Conservation (phyloP, 2,797 vertebrate genomes). For the Allobates femoralis region DNA sequence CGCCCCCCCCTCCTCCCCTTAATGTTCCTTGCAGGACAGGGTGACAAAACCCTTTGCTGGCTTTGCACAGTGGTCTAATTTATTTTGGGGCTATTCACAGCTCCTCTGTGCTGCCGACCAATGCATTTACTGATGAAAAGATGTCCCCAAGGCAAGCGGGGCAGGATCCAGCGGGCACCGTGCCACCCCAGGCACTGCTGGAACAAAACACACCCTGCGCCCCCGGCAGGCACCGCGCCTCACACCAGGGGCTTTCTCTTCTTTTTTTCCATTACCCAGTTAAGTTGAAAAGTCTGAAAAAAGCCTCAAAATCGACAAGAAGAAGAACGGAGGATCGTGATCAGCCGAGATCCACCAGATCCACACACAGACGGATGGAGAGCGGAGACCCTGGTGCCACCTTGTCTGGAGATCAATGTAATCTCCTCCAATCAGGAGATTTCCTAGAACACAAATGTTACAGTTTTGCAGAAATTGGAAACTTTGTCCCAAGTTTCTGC, state of each 20-base stretch:
- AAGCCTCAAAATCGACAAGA: slow-evolving; percentile 29
- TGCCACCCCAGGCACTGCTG: slow-evolving; percentile 48
- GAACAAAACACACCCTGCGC: slow-evolving; percentile 57
- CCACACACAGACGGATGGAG: slow-evolving; percentile 52
- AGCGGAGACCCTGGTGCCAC: too few species aligned
- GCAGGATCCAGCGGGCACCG: slow-evolving; percentile 35
- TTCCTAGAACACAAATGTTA: too few species aligned
- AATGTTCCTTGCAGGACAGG: slow-evolving; percentile 48
- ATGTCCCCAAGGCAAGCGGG: slow-evolving; percentile 53
- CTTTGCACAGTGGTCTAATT: slow-evolving; percentile 55
- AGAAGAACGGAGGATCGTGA: slow-evolving; percentile 18
- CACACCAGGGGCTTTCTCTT: slow-evolving; percentile 48
- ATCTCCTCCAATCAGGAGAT: background rate
- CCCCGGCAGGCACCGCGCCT: slow-evolving; percentile 46
- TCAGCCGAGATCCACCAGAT: slow-evolving; percentile 13
- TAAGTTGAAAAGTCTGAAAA: slow-evolving; percentile 56
- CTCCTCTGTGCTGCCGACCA: slow-evolving; percentile 51
- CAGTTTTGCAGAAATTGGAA: background rate
- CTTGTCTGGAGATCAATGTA: background rate
- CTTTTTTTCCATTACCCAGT: slow-evolving; percentile 23
- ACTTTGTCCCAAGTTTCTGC: background rate
- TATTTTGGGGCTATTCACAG: slow-evolving; percentile 55
- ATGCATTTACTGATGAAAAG: slow-evolving; percentile 52
- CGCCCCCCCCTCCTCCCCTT: slow-evolving; percentile 24
- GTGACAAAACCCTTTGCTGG: slow-evolving; percentile 57